A percentile compares a stretch with the other conserved stretches of the same genome.
Conservation (phyloP, 1,140 invertebrate species). For the Caenorhabditis tropicalis region DNA sequence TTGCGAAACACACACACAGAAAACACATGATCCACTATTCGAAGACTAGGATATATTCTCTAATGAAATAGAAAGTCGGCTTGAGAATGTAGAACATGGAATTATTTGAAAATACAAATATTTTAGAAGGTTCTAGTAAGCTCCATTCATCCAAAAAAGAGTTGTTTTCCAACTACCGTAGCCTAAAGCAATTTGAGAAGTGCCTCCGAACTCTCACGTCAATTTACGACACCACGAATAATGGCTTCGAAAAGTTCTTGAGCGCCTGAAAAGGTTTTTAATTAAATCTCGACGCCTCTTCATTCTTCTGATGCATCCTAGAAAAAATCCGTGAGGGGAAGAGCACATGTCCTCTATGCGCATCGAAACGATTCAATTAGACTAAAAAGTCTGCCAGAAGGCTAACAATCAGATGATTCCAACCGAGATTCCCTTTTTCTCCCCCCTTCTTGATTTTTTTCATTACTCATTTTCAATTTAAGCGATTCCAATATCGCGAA, state of each 20-base stretch:
- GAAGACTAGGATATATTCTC: background rate
- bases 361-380: constrained; percentile 7
- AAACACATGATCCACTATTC: background rate
- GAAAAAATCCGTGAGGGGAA: constrained; percentile 27
- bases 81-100: too few relatives aligned
- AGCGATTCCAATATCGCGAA: background rate
- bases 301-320: background rate
- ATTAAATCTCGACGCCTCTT: background rate
- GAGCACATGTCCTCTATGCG: background rate
- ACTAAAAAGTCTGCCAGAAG: background rate
- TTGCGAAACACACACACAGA: background rate
- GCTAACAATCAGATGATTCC: background rate
- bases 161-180: background rate
- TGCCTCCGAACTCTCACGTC: background rate
- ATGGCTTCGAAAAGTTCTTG: background rate
- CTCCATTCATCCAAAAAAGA: too few relatives aligned
- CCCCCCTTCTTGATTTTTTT: constrained; percentile 7
- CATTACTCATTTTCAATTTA: background rate
- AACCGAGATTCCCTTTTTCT: background rate
- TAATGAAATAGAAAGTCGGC: background rate
- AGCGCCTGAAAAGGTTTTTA: background rate
- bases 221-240: background rate
- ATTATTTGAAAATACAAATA: too few relatives aligned
- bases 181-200: background rate
- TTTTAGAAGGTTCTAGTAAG: too few relatives aligned